These are phyloP conservation scores for Acrocephalus scirpaceus DNA, from an alignment of 2,797 vertebrate species.

Conservation along the genomic window DNA sequence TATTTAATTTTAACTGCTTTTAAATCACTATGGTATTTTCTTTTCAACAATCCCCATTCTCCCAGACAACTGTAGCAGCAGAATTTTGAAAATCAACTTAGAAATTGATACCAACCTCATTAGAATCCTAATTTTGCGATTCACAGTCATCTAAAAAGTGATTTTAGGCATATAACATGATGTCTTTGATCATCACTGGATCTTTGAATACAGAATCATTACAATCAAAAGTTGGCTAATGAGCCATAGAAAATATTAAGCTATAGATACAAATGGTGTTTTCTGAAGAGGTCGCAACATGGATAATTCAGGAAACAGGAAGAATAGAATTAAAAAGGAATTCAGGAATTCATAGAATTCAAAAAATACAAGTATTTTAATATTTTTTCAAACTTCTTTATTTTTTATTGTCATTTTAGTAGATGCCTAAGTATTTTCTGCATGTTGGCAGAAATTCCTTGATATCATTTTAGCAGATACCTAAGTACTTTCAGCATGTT, in stretches of 20 bases:
- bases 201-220: conserved; percentile 20
- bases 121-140: not conserved
- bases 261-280: not conserved
- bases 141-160: not conserved
- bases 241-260: not conserved
- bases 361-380: not conserved
- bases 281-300: not conserved
- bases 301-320: not conserved
- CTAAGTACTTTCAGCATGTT: not conserved
- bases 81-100: not conserved
- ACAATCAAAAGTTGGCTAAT: not conserved
- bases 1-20: conserved; percentile 13
- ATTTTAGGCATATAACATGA: not conserved
- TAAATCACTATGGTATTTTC: not conserved
- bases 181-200: not conserved
- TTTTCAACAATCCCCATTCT: not conserved
- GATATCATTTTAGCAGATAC: not conserved
- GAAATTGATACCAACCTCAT: not conserved
- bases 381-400: no score
- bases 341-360: no score
- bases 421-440: not conserved
- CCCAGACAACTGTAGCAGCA: not conserved
- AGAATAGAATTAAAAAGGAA: not conserved
- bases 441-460: not conserved
- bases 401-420: not conserved